Base-by-base conservation (phyloP, 2,797 vertebrate genomes). In the Vultur gryphus region DNA sequence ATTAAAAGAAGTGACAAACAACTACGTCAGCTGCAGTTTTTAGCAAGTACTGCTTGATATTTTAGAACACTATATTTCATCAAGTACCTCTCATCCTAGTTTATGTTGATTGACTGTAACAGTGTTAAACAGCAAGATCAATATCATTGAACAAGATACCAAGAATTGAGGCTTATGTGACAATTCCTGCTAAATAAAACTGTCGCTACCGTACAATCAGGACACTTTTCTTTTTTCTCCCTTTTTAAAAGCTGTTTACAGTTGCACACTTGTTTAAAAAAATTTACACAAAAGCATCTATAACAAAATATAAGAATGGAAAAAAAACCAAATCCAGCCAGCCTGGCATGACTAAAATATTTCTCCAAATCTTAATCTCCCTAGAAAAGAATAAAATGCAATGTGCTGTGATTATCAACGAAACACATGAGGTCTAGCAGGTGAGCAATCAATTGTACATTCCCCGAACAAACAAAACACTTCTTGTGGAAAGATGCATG, bases 101-200 rank as follows among this genome's bases (percentile, higher is more conserved):
- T 93, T 66, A 43, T n/a, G 77, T 1, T 86, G 75, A 93, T 46
- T 90, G 64, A 88, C 41, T 72, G 37, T 31, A 55, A 49, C 43
- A 85, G 67, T 29, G 44, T 52, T 46, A 55, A 92, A 83, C 86
- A 80, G 52, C 61, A 64, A 88, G 57, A 95, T 69, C 85, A 79
- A 2, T 58, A 89, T 44, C 61, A 61, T 0, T 65, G 52, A 84
- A 39, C 14, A 23, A 64, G 48, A 83, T 23, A 92, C 13, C 13
- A 51, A 85, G 66, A 96, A 78, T 29, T 46, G 81, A 91, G 49
- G 33, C 11, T 46, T 57, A 37, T 17, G 61, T 61, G 61, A 58
- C 39, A 93, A 84, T 19, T 95, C 48, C 59, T 82, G 65, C 75
- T 83, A 83, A 92, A 93, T 83, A 90, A 91, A 87, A 75, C 64